These are phyloP conservation scores for Myotis pilosus DNA, from an alignment of 2,797 vertebrate species.

Conservation along the genomic window DNA sequence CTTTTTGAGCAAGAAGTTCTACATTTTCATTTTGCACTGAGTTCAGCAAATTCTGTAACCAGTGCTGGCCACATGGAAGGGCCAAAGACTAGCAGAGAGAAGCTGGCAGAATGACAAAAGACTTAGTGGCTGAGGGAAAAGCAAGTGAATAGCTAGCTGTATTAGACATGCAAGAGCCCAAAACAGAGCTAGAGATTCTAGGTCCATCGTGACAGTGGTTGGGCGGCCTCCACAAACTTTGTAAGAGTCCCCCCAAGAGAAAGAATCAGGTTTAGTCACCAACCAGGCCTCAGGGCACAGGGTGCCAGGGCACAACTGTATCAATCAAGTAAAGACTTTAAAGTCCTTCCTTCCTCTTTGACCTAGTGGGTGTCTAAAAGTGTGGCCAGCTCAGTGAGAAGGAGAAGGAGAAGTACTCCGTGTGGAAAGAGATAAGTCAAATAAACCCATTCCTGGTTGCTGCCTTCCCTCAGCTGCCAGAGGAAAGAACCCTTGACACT, in stretches of 20 bases:
- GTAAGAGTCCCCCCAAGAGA: background rate
- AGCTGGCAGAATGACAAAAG: background rate
- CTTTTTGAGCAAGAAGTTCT: background rate
- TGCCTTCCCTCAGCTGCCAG: background rate
- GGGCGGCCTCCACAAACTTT: background rate
- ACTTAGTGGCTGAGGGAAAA: background rate
- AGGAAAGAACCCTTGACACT: background rate
- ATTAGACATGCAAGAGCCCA: background rate
- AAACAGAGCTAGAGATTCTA: background rate
- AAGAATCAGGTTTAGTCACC: background rate
- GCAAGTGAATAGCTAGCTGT: background rate
- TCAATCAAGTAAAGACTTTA: background rate
- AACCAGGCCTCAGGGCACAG: background rate
- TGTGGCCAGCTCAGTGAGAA: background rate
- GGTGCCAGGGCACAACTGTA: background rate
- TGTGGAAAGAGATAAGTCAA: background rate
- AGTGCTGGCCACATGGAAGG: background rate
- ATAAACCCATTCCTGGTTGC: background rate
- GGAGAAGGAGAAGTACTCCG: background rate
- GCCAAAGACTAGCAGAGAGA: background rate
- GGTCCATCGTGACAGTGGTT: fast-evolving
- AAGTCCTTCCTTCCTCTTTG: background rate
- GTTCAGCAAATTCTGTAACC: background rate
- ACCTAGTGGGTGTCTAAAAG: background rate
- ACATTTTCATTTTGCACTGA: background rate